These are phyloP conservation scores for Sinohyriopsis cumingii DNA, from an alignment of 2,888 invertebrate genomes.

Conservation along the genomic window DNA sequence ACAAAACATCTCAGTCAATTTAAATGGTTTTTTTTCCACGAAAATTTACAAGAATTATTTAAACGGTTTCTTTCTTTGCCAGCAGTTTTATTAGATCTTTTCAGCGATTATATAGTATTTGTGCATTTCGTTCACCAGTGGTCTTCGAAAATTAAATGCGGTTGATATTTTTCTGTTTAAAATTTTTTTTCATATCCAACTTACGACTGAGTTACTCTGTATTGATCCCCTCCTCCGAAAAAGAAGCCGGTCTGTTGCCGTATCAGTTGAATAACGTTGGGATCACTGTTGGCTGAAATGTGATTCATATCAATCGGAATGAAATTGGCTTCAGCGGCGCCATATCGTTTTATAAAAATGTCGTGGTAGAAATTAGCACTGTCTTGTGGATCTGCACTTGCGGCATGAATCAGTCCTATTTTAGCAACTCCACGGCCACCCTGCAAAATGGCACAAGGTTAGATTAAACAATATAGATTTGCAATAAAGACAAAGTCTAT, in stretches of 20 bases:
- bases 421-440: slow-evolving; percentile 45
- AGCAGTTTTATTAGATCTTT: no score
- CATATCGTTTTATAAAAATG: slow-evolving; percentile 35
- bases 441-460: slow-evolving; percentile 13
- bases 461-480: no score
- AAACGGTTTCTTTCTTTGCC: no score
- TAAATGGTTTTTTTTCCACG: no score
- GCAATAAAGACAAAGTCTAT: no score
- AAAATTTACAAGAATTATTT: no score
- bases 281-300: slow-evolving; percentile 31
- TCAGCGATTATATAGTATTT: no score
- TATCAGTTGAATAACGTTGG: slow-evolving; percentile 31
- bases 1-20: no score
- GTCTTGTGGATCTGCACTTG: slow-evolving; percentile 35
- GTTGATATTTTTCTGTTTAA: no score
- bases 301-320: slow-evolving; percentile 45
- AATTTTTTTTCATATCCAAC: background rate
- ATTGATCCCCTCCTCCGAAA: slow-evolving; percentile 54
- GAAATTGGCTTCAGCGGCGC: slow-evolving; percentile 41
- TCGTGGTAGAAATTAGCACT: slow-evolving; percentile 38
- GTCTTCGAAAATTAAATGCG: no score
- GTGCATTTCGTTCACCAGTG: no score
- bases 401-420: slow-evolving; percentile 50
- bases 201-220: slow-evolving; percentile 42
- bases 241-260: slow-evolving; percentile 52